Evolutionary conservation across 2,888 invertebrate species (phyloP), one percentile per base, ranked within the genome.

Genomic region (Formica aserva): DNA sequence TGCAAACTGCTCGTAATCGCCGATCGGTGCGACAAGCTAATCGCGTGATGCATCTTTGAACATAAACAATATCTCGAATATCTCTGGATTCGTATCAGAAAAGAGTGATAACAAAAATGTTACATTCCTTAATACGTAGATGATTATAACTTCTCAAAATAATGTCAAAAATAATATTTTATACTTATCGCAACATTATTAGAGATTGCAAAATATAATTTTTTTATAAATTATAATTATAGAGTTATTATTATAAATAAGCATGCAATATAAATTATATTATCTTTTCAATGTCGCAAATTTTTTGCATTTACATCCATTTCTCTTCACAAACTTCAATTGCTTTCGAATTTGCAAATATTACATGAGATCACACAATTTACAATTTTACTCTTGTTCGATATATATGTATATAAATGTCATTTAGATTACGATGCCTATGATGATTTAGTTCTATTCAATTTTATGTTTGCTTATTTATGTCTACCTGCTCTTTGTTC

Each of bases 21-120:
- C 18, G 22, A 60, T 60, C 13, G 69, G 5, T 5, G 29, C 22
- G 77, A 78, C 69, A 38, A 67, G 41, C 29, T n/a, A 69, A 38
- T 45, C 55, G 29, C 82, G 60, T 74, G 72, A 74, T 62, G 84
- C 80, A 82, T 78, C 77, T 57, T 78, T 57, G 48, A 74, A 71
- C 83, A 74, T 83, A 86, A 88, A 88, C 85, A 69, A 45, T 60
- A 45, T 6, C 41, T 38, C 6, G 13, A 69, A 22, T 22, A 22
- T 26, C 26, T 26, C 26, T 55, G 41, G 38, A 69, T 78, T 41
- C 9, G 15, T 18, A n/a, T 18, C 22, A 13, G 6, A 22, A 48
- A n/a, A 38, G 13, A 67, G 0, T n/a, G 5, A 13, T 4, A 18
- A 38, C 29, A 6, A 32, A n/a, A 41, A 9, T n/a, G 1, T 29